phyloP scores from a whole-genome alignment of 2,888 invertebrate species.

The Platycnemis pennipes region DNA sequence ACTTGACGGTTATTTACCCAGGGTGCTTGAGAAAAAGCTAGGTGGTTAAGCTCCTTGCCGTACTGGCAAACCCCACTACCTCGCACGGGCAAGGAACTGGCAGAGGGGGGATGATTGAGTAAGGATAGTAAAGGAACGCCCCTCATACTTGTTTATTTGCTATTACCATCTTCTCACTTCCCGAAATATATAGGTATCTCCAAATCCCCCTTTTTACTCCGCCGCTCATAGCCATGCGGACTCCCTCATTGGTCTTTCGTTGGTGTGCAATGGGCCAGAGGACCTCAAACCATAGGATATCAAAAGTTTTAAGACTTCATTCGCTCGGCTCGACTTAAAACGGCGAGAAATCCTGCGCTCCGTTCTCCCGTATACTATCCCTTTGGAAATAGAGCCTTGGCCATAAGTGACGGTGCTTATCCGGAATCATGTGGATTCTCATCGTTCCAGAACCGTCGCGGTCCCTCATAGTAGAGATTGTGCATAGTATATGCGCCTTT shows the following conservation, averaged over 20 bases:
- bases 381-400: not conserved
- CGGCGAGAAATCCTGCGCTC: not conserved
- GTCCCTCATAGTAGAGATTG: not conserved
- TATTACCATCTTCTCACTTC: not conserved
- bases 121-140: not conserved
- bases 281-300: not conserved
- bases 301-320: constrained; percentile 8
- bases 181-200: not conserved
- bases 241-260: not conserved
- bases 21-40: not conserved
- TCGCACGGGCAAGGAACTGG: not conserved
- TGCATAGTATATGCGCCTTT: not conserved
- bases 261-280: not conserved
- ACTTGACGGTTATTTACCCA: not conserved
- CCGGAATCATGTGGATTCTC: not conserved
- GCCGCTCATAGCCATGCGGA: not conserved
- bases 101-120: not conserved
- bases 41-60: not conserved
- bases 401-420: constrained; percentile 4
- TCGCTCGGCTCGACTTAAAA: not conserved
- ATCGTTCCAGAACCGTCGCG: not conserved
- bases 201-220: not conserved
- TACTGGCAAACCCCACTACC: constrained; percentile 17
- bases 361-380: not conserved
- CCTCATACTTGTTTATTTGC: not conserved